Percentiles rank a stretch among this genome's conserved stretches.
These are phyloP conservation scores for Phalacrocorax pelagicus DNA, from an alignment of 2,113 vertebrate species.

Conservation along the genomic window DNA sequence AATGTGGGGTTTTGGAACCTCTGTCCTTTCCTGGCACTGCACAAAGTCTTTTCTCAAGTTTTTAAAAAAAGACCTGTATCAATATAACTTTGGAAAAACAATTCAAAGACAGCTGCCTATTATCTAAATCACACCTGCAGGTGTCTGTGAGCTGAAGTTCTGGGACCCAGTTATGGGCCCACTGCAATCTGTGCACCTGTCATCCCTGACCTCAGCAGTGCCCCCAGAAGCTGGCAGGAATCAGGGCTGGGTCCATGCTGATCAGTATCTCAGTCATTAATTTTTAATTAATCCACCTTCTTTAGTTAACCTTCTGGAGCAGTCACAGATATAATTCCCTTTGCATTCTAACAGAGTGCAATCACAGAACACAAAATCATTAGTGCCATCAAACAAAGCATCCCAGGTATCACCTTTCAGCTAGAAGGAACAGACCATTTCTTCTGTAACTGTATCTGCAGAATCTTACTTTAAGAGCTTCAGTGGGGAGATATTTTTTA, in stretches of 20 bases:
- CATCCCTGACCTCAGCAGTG: not conserved
- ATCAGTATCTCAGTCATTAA: fast-evolving
- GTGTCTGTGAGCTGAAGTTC: not conserved
- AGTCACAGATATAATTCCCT: not conserved
- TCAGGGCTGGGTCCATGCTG: not conserved
- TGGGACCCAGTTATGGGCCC: not conserved
- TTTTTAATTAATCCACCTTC: not conserved
- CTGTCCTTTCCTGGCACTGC: not conserved
- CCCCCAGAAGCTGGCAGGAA: not conserved
- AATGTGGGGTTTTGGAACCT: not conserved
- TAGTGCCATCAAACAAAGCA: not conserved
- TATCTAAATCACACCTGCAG: not conserved
- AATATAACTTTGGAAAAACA: not conserved
- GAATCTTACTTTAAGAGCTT: not conserved
- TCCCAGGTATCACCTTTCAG: not conserved
- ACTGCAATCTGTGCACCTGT: not conserved
- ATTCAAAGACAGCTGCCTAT: not conserved
- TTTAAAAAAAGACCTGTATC: not conserved
- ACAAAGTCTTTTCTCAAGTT: not conserved
- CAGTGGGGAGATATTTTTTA: not conserved
- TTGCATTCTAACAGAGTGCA: not conserved
- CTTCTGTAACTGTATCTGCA: not conserved
- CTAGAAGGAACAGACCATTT: not conserved
- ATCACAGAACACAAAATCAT: not conserved
- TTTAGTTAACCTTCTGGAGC: not conserved